Conservation (phyloP, 2,797 vertebrate species). For the Squalus acanthias region DNA sequence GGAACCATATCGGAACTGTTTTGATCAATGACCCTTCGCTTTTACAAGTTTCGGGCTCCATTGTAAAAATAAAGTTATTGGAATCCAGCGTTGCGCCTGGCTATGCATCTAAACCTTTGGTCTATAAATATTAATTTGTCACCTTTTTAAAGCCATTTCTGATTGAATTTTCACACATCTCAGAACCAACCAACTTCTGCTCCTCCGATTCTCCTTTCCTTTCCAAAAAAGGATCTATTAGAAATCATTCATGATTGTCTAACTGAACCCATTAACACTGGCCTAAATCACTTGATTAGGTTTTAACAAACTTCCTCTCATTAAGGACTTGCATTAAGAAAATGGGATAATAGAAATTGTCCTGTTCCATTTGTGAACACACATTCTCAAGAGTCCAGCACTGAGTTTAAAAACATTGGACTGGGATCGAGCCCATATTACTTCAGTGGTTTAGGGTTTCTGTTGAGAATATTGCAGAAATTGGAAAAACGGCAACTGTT, state of each 20-base stretch:
- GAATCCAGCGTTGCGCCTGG: background rate
- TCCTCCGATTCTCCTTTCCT: background rate
- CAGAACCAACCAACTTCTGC: background rate
- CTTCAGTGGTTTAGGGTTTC: background rate
- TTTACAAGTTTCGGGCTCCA: background rate
- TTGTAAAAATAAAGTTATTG: background rate
- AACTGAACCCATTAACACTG: background rate
- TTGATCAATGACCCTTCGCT: background rate
- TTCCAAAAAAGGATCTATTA: background rate
- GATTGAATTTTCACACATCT: background rate
- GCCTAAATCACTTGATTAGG: background rate
- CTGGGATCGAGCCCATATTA: background rate
- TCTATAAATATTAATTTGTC: background rate
- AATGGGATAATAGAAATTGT: background rate
- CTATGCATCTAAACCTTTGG: background rate
- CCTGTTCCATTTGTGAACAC: background rate
- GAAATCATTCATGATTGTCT: background rate
- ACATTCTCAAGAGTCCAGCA: background rate
- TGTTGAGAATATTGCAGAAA: conserved; percentile 16
- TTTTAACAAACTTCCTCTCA: background rate
- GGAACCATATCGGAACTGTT: background rate
- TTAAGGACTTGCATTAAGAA: background rate
- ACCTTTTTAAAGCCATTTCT: background rate
- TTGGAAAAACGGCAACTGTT: background rate
- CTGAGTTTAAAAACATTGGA: background rate